These are phyloP conservation scores for Diadegma fenestrale DNA, from an alignment of 2,888 invertebrate species.

Conservation along the genomic window DNA sequence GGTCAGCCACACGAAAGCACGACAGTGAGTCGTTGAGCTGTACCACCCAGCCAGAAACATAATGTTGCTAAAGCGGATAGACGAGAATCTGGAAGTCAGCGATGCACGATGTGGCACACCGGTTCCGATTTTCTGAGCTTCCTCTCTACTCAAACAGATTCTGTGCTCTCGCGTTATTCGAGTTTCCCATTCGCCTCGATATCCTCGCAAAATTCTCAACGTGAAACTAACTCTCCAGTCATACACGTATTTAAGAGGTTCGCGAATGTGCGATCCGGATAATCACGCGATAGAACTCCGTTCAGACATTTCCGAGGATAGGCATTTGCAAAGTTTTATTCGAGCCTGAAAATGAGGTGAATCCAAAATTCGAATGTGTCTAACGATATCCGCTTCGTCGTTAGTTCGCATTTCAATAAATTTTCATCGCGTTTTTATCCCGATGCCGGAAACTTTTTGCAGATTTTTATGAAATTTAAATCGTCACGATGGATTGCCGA, in stretches of 20 bases:
- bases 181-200: slow-evolving; percentile 27
- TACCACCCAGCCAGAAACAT: slow-evolving; percentile 40
- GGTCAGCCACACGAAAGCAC: slow-evolving; percentile 43
- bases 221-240: background rate
- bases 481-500: slow-evolving; percentile 1
- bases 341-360: background rate
- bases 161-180: slow-evolving; percentile 1
- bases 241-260: slow-evolving; percentile 1
- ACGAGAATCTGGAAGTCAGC: slow-evolving; percentile 21
- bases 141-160: slow-evolving; percentile 1
- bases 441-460: slow-evolving; percentile 26
- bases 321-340: slow-evolving; percentile 13
- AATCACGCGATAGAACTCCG: slow-evolving; percentile 24
- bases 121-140: background rate
- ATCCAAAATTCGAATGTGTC: slow-evolving; percentile 28
- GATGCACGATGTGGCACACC: background rate
- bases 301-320: slow-evolving; percentile 25
- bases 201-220: slow-evolving; percentile 25
- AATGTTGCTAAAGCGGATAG: slow-evolving; percentile 46
- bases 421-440: slow-evolving; percentile 19
- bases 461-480: slow-evolving; percentile 31
- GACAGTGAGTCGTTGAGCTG: slow-evolving; percentile 22
- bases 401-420: slow-evolving; percentile 12
- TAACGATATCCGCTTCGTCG: slow-evolving; percentile 36
- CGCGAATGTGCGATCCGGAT: slow-evolving; percentile 4